Evolutionary conservation across 92 coral and sea anemone species (phyloP), one percentile per base, ranked within the genome.

Genomic region (Actinernus sp.): DNA sequence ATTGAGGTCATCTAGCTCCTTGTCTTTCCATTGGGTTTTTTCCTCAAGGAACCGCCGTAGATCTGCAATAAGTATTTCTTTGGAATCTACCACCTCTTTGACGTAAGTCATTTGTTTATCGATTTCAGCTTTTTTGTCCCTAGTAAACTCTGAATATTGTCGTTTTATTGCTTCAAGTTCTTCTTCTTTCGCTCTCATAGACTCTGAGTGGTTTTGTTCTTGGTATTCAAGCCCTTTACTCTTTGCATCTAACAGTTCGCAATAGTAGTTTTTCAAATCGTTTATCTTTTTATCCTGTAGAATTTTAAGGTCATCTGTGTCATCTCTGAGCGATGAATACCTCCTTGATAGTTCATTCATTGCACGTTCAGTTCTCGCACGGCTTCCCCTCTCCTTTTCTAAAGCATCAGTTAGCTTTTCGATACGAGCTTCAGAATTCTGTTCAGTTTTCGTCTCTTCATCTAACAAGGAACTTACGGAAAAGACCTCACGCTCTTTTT

Each of bases 11-110:
- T 34, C 44, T 9, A 66, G 31, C 49, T 81, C 84, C 2, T 46
- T 46, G 5, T 72, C 88, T 41, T 86, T 82, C 76, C 85, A 68
- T 38, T 33, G 23, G 31, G 71, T 19, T 59, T 72, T 62, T 49
- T 90, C 89, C 23, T 78, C 84, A 29, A 56, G 51, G 20, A 83
- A 68, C 29, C 19, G 30, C 38, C 49, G 64, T 39, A 71, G 28
- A 29, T 90, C 88, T 33, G 38, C 79, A 9, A 83, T 70, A 4
- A 58, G 64, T 22, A 44, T 38, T 31, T 83, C 87, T 20, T 70
- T 76, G 24, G 64, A 64, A 45, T 67, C 68, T 32, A 88, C 23
- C 12, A 79, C 72, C 44, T 79, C 87, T 44, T 44, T 79, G 81
- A 79, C 63, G 31, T 61, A 71, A 2, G 65, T 46, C 6, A 79